phyloP scores from a whole-genome alignment of 2,888 invertebrate species.

The Meloe dianella region DNA sequence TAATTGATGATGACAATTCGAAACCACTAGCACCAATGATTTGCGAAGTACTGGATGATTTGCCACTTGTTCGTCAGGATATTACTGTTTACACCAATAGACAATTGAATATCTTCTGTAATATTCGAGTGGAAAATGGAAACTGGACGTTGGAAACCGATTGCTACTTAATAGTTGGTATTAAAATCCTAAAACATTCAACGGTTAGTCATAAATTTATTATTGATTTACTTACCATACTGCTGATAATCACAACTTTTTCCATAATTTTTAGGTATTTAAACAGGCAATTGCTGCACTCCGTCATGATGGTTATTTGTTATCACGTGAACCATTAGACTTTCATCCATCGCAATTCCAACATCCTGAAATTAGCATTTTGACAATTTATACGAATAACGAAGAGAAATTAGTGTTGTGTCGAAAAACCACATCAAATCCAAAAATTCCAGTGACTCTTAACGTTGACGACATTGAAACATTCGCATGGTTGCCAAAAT shows the following conservation, averaged over 20 bases:
- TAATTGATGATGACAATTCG: constrained; percentile 46
- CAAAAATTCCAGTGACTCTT: not conserved
- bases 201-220: too few species aligned
- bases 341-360: constrained; percentile 55
- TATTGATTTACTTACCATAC: too few species aligned
- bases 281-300: not conserved
- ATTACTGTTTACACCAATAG: constrained; percentile 66
- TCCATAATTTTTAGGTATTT: not conserved
- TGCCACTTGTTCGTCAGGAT: constrained; percentile 74
- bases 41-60: constrained; percentile 67
- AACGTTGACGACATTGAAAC: constrained; percentile 35
- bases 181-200: constrained; percentile 51
- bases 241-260: too few species aligned
- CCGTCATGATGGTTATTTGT: not conserved
- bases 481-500: constrained; percentile 68
- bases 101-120: constrained; percentile 59
- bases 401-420: constrained; percentile 64
- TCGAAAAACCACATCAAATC: constrained; percentile 53
- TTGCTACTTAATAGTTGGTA: constrained; percentile 40
- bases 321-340: constrained; percentile 64
- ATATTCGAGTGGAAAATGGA: constrained; percentile 67
- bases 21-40: constrained; percentile 65
- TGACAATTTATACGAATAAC: constrained; percentile 61
- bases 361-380: constrained; percentile 59
- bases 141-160: constrained; percentile 58